phyloP scores from a whole-genome alignment of 2,888 invertebrate species.

The Zygogramma bicolorata region DNA sequence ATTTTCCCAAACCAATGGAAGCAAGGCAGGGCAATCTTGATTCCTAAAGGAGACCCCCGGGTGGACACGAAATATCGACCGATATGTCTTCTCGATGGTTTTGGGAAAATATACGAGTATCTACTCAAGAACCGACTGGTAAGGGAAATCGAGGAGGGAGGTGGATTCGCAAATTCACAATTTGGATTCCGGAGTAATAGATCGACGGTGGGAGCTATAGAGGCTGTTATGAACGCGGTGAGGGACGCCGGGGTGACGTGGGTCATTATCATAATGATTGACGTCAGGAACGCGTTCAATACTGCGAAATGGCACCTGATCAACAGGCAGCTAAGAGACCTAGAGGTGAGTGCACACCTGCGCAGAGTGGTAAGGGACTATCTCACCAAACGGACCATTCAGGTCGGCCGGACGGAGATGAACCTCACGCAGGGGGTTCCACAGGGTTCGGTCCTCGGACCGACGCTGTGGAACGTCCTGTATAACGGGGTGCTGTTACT shows the following conservation, averaged over 20 bases:
- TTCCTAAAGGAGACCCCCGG: neutral
- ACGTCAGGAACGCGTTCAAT: conserved; percentile 18
- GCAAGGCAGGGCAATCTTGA: neutral
- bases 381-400: neutral
- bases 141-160: neutral
- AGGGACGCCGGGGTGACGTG: neutral
- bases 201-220: conserved; percentile 16
- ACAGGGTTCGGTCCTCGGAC: conserved; percentile 34
- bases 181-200: conserved; percentile 33
- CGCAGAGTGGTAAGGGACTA: conserved; percentile 10
- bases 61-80: neutral
- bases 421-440: too few species aligned
- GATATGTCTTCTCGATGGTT: neutral
- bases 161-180: neutral
- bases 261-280: conserved; percentile 1
- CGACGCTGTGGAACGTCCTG: conserved; percentile 31
- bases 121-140: too few species aligned
- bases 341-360: neutral
- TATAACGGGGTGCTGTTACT: conserved; percentile 14
- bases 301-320: conserved; percentile 14
- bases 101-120: too few species aligned
- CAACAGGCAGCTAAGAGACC: neutral
- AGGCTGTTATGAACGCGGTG: neutral
- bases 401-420: neutral
- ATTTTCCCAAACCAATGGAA: neutral